A percentile compares a stretch with the other conserved stretches of the same genome.
These are phyloP conservation scores for Drosophila yooni DNA, from an alignment of 2,888 invertebrate species.

Conservation along the genomic window DNA sequence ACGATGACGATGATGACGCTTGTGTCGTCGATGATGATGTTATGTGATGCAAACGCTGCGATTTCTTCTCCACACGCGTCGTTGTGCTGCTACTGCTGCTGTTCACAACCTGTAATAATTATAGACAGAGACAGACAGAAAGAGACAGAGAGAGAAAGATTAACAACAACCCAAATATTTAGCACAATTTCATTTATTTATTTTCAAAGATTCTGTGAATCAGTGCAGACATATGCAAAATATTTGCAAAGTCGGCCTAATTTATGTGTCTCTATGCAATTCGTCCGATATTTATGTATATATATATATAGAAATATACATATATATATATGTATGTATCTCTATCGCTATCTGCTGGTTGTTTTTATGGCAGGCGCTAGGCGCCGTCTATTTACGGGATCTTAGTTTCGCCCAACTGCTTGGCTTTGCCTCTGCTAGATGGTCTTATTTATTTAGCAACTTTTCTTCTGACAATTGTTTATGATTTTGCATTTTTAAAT, in stretches of 20 bases:
- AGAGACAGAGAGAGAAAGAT: neutral
- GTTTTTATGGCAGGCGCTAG: slow-evolving; percentile 66
- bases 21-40: slow-evolving; percentile 84
- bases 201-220: slow-evolving; percentile 20
- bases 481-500: slow-evolving; percentile 26
- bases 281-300: slow-evolving; percentile 1
- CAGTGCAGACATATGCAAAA: slow-evolving; percentile 36
- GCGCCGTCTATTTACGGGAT: slow-evolving; percentile 22
- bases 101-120: slow-evolving; percentile 83
- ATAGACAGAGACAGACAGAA: slow-evolving; percentile 11
- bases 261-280: slow-evolving; percentile 19
- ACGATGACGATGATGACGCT: slow-evolving; percentile 85
- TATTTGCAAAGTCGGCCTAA: slow-evolving; percentile 32
- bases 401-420: slow-evolving; percentile 12
- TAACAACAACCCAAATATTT: slow-evolving; percentile 15
- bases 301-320: slow-evolving; percentile 7
- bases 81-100: slow-evolving; percentile 85
- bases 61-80: slow-evolving; percentile 85
- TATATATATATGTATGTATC: neutral
- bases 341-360: slow-evolving; percentile 52
- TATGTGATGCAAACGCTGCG: slow-evolving; percentile 84
- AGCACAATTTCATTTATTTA: neutral
- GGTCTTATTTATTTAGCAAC: slow-evolving; percentile 18
- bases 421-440: slow-evolving; percentile 35
- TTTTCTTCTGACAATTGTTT: slow-evolving; percentile 38